Conservation (phyloP, 2,888 invertebrate genomes). For the Eilema sororculum region DNA sequence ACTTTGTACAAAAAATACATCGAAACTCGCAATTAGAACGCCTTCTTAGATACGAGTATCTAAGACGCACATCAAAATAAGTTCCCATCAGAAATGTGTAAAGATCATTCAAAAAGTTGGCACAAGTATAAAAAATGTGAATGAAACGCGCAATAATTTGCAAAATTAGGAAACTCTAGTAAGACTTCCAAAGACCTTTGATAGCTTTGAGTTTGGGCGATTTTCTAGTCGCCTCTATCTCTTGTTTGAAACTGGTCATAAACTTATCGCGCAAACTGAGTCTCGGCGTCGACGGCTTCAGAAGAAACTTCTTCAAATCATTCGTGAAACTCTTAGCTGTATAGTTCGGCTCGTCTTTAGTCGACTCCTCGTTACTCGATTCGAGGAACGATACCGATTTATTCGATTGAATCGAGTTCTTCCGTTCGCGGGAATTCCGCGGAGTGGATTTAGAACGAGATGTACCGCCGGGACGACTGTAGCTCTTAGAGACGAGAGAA, state of each 20-base stretch:
- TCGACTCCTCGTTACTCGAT: slow-evolving; percentile 76
- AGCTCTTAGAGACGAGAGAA: slow-evolving; percentile 74
- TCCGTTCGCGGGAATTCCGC: slow-evolving; percentile 64
- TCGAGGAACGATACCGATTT: slow-evolving; percentile 84
- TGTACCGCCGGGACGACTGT: slow-evolving; percentile 64
- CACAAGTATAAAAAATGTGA: slow-evolving; percentile 31
- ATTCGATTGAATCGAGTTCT: slow-evolving; percentile 81
- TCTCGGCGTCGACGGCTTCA: slow-evolving; percentile 79
- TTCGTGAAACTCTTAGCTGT: slow-evolving; percentile 85
- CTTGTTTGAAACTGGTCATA: slow-evolving; percentile 82
- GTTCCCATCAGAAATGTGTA: slow-evolving; percentile 20
- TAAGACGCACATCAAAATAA: slow-evolving; percentile 4
- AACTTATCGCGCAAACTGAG: slow-evolving; percentile 82
- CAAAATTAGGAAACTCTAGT: slow-evolving; percentile 56
- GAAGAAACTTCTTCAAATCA: slow-evolving; percentile 80
- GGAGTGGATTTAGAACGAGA: slow-evolving; percentile 62
- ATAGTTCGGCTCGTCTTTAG: slow-evolving; percentile 81
- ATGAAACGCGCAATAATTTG: slow-evolving; percentile 11
- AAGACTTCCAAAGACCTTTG: slow-evolving; percentile 85
- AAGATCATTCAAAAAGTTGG: slow-evolving; percentile 35
- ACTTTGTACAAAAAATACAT: slow-evolving; percentile 31
- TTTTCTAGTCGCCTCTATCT: slow-evolving; percentile 78
- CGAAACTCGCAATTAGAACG: slow-evolving; percentile 12
- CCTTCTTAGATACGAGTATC: slow-evolving; percentile 6
- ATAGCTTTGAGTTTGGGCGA: slow-evolving; percentile 83